Conservation (phyloP, 2,888 invertebrate species). For the Argynnis bischoffii region DNA sequence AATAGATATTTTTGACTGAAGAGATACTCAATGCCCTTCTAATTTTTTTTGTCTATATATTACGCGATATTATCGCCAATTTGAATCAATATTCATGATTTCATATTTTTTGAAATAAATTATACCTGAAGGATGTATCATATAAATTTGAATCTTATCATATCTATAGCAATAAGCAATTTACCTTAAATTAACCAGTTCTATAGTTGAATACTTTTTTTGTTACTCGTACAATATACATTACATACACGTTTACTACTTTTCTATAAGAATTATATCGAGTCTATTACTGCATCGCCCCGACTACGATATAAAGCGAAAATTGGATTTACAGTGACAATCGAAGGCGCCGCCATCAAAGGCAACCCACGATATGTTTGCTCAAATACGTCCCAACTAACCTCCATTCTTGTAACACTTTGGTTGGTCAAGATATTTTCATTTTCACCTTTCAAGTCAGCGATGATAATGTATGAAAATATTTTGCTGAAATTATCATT, state of each 20-base stretch:
- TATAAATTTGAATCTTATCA: too few relatives aligned
- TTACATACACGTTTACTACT: conserved; percentile 20
- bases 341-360: conserved; percentile 78
- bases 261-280: conserved; percentile 26
- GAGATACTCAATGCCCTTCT: too few relatives aligned
- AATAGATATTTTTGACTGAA: too few relatives aligned
- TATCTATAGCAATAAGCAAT: too few relatives aligned
- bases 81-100: too few relatives aligned
- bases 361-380: conserved; percentile 72
- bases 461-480: conserved; percentile 9
- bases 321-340: conserved; percentile 82
- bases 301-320: conserved; percentile 77
- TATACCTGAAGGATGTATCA: too few relatives aligned
- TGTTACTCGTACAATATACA: conserved; percentile 4
- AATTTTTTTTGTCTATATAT: too few relatives aligned
- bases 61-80: too few relatives aligned
- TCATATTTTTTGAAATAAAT: too few relatives aligned
- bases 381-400: conserved; percentile 70
- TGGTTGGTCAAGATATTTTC: conserved; percentile 34
- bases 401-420: conserved; percentile 54
- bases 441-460: conserved; percentile 32
- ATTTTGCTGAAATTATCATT: neutral
- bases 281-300: conserved; percentile 51
- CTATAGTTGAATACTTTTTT: too few relatives aligned
- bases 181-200: too few relatives aligned